Conservation (phyloP, 2,113 vertebrate species). For the Pipra filicauda region DNA sequence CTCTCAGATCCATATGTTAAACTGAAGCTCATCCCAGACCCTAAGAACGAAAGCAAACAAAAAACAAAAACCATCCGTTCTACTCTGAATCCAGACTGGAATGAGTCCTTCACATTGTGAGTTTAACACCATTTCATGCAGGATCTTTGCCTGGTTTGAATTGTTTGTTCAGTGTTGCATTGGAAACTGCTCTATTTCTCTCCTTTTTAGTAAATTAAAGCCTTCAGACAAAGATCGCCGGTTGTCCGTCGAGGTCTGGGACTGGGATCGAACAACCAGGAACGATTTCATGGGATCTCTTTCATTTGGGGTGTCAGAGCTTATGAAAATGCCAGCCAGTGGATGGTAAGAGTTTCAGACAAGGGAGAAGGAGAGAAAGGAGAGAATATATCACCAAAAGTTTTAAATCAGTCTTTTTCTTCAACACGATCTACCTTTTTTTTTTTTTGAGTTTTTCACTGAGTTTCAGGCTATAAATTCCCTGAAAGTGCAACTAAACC, state of each 20-base stretch:
- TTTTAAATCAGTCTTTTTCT: background rate
- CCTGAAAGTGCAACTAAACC: background rate
- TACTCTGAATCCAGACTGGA: slow-evolving; percentile 94
- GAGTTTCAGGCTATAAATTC: background rate
- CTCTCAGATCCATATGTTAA: slow-evolving; percentile 96
- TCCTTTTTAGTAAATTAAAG: slow-evolving; percentile 86
- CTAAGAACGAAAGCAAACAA: slow-evolving; percentile 96
- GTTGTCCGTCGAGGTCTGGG: slow-evolving; percentile 93
- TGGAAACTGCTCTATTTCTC: background rate
- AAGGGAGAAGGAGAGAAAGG: background rate
- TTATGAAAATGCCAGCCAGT: slow-evolving; percentile 87
- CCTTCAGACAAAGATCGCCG: slow-evolving; percentile 91
- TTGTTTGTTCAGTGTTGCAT: background rate
- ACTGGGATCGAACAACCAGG: slow-evolving; percentile 95
- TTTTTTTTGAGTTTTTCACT: background rate
- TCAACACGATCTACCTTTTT: background rate
- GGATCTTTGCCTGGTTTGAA: background rate
- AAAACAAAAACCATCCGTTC: slow-evolving; percentile 97
- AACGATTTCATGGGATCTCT: slow-evolving; percentile 99
- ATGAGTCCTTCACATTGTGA: slow-evolving; percentile 94
- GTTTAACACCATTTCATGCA: slow-evolving; percentile 22
- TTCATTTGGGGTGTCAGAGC: slow-evolving; percentile 94
- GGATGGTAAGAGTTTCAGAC: slow-evolving; percentile 82
- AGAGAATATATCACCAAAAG: background rate
- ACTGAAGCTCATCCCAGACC: slow-evolving; percentile 96